Conservation (phyloP, 2,888 invertebrate species). For the Phaedon cochleariae region DNA sequence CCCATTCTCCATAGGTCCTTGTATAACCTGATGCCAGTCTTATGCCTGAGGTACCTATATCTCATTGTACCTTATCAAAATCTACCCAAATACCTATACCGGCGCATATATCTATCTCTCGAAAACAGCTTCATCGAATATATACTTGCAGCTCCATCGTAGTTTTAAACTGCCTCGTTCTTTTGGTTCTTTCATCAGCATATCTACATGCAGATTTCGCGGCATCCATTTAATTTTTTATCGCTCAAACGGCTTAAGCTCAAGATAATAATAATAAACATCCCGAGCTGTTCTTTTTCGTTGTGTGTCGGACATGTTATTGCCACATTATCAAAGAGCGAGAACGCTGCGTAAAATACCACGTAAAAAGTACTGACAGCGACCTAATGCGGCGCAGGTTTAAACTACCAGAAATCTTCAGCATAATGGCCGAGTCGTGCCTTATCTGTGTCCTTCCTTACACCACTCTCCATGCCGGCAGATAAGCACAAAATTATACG, state of each 20-base stretch:
- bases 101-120: too few relatives aligned
- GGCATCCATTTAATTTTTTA: neutral
- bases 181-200: neutral
- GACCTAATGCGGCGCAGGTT: conserved; percentile 12
- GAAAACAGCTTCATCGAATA: too few relatives aligned
- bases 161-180: too few relatives aligned
- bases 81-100: too few relatives aligned
- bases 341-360: conserved; percentile 1
- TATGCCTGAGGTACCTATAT: too few relatives aligned
- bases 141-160: neutral
- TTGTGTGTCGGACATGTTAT: conserved; percentile 1
- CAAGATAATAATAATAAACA: neutral
- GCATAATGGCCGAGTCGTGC: conserved; percentile 58
- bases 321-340: neutral
- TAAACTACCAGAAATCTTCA: conserved; percentile 39
- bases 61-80: too few relatives aligned
- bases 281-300: neutral
- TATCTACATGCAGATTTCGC: neutral
- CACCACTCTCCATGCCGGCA: conserved; percentile 51
- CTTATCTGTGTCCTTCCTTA: conserved; percentile 55
- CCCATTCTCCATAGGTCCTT: too few relatives aligned
- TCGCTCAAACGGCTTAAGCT: too few relatives aligned
- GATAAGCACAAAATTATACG: conserved; percentile 54
- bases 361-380: conserved; percentile 18
- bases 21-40: too few relatives aligned